Percentiles rank a stretch among this genome's conserved stretches.
Conservation (phyloP, 2,888 invertebrate genomes). For the Mythimna lalbum region DNA sequence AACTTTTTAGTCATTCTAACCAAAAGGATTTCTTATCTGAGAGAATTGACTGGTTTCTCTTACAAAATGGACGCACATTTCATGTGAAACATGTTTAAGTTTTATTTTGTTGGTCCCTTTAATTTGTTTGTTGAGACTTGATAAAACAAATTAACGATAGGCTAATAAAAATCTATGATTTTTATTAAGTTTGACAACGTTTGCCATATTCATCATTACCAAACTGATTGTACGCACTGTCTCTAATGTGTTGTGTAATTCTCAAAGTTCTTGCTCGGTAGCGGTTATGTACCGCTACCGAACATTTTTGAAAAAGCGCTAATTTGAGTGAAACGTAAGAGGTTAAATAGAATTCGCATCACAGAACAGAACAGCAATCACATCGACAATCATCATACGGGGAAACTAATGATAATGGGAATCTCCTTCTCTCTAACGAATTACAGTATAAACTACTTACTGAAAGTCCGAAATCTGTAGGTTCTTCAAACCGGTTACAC, state of each 20-base stretch:
- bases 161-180: too few relatives aligned
- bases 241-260: not conserved
- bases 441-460: slow-evolving; percentile 69
- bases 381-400: not conserved
- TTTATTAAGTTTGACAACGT: too few relatives aligned
- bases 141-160: too few relatives aligned
- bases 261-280: too few relatives aligned
- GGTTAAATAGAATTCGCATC: not conserved
- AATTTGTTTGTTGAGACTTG: not conserved
- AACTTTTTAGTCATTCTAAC: slow-evolving; percentile 11
- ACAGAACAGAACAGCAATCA: not conserved
- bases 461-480: slow-evolving; percentile 77
- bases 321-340: not conserved
- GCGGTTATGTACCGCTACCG: too few relatives aligned
- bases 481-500: slow-evolving; percentile 78
- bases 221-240: not conserved
- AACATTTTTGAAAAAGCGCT: too few relatives aligned
- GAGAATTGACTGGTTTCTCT: not conserved
- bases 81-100: slow-evolving; percentile 7
- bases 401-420: not conserved
- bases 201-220: not conserved
- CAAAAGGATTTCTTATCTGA: slow-evolving; percentile 6
- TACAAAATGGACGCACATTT: not conserved
- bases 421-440: too few relatives aligned
- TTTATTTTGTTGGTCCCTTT: not conserved